Conservation (phyloP, 2,888 invertebrate genomes). For the Tiliacea aurago region DNA sequence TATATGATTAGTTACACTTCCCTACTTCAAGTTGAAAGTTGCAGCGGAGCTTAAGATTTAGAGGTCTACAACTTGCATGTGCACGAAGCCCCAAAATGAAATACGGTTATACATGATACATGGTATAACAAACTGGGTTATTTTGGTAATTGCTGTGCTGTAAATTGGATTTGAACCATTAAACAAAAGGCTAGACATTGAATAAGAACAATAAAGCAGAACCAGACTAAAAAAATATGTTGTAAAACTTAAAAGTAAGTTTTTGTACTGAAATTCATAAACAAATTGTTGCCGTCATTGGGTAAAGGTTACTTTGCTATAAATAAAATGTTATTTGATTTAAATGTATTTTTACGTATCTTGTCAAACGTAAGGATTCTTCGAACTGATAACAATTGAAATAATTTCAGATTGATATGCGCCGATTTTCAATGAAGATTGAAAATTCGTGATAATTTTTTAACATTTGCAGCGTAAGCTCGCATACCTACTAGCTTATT, state of each 20-base stretch:
- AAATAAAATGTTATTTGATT: neutral
- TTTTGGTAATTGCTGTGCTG: conserved; percentile 5
- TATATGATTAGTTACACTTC: conserved; percentile 60
- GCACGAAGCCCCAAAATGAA: conserved; percentile 43
- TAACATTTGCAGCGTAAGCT: neutral
- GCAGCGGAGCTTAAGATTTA: conserved; percentile 57
- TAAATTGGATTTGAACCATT: neutral
- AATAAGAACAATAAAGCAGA: neutral
- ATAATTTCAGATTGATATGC: neutral
- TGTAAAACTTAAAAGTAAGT: neutral
- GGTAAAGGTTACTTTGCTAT: neutral
- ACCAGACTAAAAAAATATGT: neutral
- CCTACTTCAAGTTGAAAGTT: conserved; percentile 41
- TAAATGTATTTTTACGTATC: neutral
- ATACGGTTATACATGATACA: conserved; percentile 44
- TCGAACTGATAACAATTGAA: neutral
- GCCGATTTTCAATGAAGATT: neutral
- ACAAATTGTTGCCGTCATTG: no score
- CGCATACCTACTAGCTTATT: neutral
- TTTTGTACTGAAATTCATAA: neutral
- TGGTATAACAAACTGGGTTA: conserved; percentile 12
- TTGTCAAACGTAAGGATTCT: neutral
- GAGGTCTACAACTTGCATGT: conserved; percentile 47
- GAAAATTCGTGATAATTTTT: neutral
- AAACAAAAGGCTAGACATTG: neutral